Base-by-base conservation (phyloP, 2,888 invertebrate genomes). In the Cheilosia scutellata region DNA sequence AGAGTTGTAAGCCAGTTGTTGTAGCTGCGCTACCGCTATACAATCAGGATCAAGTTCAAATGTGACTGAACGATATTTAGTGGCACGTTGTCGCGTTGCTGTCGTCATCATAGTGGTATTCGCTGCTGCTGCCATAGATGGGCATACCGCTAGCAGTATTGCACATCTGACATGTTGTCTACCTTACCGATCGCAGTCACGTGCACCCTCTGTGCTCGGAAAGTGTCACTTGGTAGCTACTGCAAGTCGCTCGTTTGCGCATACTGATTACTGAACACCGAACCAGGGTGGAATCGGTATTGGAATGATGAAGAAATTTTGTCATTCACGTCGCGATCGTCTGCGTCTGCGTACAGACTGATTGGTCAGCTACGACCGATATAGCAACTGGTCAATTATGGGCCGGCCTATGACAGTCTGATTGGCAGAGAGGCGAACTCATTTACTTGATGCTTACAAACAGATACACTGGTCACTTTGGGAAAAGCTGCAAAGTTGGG, bases 31-130 rank as follows among this genome's bases (percentile, higher is more conserved):
- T 20, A 20, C 20, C 20, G 20, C 20, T 16, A 49, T 37, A 33
- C 71, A 49, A 80, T 80, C 84, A 84, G 84, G 84, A 80, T 84
- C 86, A 86, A 86, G 86, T 86, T 86, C 86, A 86, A 82, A 86
- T 82, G 86, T 82, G 76, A 82, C 76, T 76, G 82, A 86, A 82
- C 86, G 86, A 82, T 80, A 76, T 86, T 82, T 75, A 58, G 80
- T 65, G 60, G 84, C 80, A 80, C 68, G 72, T 72, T 74, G 79
- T 60, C 55, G 79, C 49, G 25, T 29, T 68, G 40, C 63, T 76
- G 55, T 84, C 80, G 83, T 79, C 79, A 84, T 75, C 79, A 47
- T 16, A 58, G 68, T 44, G 57, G 83, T 68, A 79, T 20, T 47
- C 13, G 44, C 13, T 44, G 44, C 42, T 16, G 40, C n/a, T 58